Percentiles rank a stretch among this genome's conserved stretches.
Conservation (phyloP, 1,140 invertebrate species). For the Phenacoccus solenopsis region DNA sequence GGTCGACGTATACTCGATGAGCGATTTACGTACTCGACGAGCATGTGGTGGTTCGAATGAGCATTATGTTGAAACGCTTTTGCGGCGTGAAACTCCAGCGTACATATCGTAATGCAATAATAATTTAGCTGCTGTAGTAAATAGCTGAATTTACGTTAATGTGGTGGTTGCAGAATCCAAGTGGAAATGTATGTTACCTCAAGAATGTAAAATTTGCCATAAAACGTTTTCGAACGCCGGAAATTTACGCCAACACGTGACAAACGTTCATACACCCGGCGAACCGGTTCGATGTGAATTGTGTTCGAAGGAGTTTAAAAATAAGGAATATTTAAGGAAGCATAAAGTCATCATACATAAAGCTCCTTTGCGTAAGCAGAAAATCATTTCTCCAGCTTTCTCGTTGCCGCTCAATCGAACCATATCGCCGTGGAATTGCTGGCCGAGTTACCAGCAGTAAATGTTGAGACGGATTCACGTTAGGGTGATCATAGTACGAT, state of each 20-base stretch:
- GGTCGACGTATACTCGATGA: no score
- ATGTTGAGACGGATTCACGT: no score
- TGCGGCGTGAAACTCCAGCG: no score
- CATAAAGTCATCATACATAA: slow-evolving; percentile 51
- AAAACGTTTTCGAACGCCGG: slow-evolving; percentile 51
- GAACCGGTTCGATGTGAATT: slow-evolving; percentile 50
- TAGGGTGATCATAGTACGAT: no score
- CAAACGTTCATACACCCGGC: slow-evolving; percentile 54
- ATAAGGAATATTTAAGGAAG: slow-evolving; percentile 55
- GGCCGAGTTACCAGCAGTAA: not conserved
- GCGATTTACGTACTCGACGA: no score
- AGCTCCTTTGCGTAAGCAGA: slow-evolving; percentile 24
- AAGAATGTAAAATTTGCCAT: slow-evolving; percentile 46
- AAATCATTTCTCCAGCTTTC: not conserved
- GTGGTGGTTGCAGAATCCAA: slow-evolving; percentile 16
- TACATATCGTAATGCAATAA: no score
- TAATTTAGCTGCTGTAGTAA: no score
- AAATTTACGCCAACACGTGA: slow-evolving; percentile 59
- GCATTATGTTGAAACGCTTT: no score
- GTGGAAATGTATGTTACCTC: slow-evolving; percentile 30
- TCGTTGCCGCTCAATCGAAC: not conserved
- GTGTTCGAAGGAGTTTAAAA: slow-evolving; percentile 53
- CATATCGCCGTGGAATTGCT: not conserved
- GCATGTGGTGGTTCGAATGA: no score
- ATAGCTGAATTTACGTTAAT: not conserved